Conservation (phyloP, 2,797 vertebrate species). For the Lepilemur septentrionalis region DNA sequence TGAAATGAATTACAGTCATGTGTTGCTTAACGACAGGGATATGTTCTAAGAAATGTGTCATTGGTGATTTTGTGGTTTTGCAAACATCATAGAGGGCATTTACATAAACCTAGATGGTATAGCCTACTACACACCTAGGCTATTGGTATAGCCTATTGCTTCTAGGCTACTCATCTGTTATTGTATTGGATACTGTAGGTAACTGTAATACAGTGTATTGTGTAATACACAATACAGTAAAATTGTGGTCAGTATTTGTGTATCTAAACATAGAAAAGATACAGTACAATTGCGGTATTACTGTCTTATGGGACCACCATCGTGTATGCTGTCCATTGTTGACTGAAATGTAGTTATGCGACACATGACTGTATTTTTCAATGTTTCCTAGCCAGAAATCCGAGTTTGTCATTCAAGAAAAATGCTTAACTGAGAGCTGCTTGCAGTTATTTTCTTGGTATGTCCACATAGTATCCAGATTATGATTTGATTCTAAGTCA, state of each 20-base stretch:
- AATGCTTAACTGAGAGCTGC: slow-evolving; percentile 8
- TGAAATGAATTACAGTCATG: neutral
- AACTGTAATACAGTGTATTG: neutral
- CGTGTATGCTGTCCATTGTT: neutral
- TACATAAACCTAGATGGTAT: neutral
- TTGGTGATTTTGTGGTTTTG: neutral
- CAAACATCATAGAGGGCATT: neutral
- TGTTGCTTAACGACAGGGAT: neutral
- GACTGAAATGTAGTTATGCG: neutral
- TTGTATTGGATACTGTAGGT: neutral
- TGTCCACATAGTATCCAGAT: neutral
- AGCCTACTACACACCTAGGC: neutral
- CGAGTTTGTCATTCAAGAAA: slow-evolving; percentile 13
- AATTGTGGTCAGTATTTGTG: neutral
- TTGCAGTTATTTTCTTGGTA: slow-evolving; percentile 8
- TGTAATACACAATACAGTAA: too few species aligned
- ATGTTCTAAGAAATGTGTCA: neutral
- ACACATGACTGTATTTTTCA: neutral
- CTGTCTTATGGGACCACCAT: neutral
- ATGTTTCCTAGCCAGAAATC: slow-evolving; percentile 15
- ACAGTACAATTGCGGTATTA: neutral
- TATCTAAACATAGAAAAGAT: neutral
- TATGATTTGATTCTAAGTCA: slow-evolving; percentile 26
- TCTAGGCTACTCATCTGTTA: neutral
- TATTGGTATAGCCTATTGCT: neutral